These are phyloP conservation scores for Phylloscopus trochiloides DNA, from an alignment of 2,113 vertebrate species.

Conservation along the genomic window DNA sequence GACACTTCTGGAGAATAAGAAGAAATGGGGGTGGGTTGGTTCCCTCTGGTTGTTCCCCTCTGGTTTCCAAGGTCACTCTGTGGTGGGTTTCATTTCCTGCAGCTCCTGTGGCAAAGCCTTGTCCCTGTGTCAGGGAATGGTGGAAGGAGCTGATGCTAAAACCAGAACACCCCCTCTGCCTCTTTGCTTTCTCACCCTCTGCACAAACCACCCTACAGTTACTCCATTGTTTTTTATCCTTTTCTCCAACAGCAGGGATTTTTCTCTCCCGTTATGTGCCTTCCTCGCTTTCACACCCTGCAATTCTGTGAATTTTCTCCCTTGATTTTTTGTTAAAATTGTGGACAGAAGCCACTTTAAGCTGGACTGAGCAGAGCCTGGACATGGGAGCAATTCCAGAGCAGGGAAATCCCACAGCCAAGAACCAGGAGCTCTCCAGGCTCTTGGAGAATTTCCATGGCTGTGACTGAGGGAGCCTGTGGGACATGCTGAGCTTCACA, in stretches of 20 bases:
- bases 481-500: too few relatives aligned
- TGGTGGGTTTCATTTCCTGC: background rate
- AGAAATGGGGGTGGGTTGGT: rapidly evolving
- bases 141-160: background rate
- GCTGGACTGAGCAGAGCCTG: background rate
- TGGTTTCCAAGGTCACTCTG: background rate
- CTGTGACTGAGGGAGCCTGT: rapidly evolving
- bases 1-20: background rate
- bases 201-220: rapidly evolving
- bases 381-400: background rate
- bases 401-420: background rate
- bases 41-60: background rate
- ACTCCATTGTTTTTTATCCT: background rate
- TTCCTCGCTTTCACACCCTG: background rate
- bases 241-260: background rate
- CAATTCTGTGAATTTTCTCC: background rate
- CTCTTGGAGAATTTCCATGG: rapidly evolving
- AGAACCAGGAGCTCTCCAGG: too few relatives aligned
- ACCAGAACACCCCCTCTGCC: background rate
- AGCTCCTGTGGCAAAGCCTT: rapidly evolving
- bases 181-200: background rate
- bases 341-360: background rate
- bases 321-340: background rate
- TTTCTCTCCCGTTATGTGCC: background rate
- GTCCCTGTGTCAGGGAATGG: rapidly evolving